Base-by-base conservation (phyloP, 2,888 invertebrate genomes). In the Siphlonurus alternatus region DNA sequence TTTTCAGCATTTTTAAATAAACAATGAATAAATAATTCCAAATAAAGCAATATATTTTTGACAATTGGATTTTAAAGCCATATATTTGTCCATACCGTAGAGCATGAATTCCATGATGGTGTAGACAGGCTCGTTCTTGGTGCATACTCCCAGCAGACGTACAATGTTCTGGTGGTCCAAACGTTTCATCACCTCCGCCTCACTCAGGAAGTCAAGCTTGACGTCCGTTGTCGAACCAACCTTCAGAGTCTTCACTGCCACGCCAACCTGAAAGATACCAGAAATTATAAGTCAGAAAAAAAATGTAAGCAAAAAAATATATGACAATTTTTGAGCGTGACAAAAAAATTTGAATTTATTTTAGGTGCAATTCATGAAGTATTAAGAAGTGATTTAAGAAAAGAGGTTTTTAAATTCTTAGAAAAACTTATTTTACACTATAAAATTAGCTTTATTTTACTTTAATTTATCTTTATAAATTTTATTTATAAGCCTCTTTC, bases 31-130 rank as follows among this genome's bases (percentile, higher is more conserved):
- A 22, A 20, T 61, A 23, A 25, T n/a, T n/a, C n/a, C 10, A 25
- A 10, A 63, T 19, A 23, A 22, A 25, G 18, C 23, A 7, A n/a
- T 3, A 10, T 20, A 20, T 53, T 62, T 51, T 7, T 15, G 23
- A 2, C 1, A n/a, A 3, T 1, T 1, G 22, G 19, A 19, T 25
- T n/a, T 2, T 2, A 56, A 23, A 23, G 23, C 15, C 7, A 23
- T 23, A 53, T 1, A 18, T 22, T 20, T 38, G 15, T 10, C 2
- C 22, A n/a, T 70, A 80, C 81, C 95, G 73, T 93, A 92, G 53
- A 94, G 77, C 89, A 93, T 90, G 72, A 92, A 93, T 75, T 95
- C 94, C 93, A 95, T 94, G 18, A 95, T 85, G 0, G 90, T 90
- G 72, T 90, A 89, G 59, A 93, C 88, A 0, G 94, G 93, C 71